Percentiles rank a stretch among this genome's conserved stretches.
phyloP scores from a whole-genome alignment of 2,113 vertebrate genomes.

The Alces alces region DNA sequence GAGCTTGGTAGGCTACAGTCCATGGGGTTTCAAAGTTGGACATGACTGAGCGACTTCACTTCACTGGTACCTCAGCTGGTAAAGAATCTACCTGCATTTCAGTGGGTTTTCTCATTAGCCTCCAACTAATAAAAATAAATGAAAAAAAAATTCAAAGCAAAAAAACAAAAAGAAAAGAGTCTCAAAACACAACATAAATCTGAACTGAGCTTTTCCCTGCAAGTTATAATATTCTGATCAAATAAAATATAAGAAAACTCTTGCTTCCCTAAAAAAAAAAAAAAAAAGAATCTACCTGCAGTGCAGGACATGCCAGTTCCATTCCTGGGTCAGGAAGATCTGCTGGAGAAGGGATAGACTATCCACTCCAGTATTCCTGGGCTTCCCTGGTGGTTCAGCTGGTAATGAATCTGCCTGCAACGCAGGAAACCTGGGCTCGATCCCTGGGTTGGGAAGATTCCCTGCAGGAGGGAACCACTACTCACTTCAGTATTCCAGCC shows the following conservation, averaged over 20 bases:
- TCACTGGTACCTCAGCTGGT: background rate
- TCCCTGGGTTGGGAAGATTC: background rate
- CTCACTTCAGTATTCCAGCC: background rate
- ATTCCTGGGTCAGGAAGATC: background rate
- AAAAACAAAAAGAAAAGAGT: background rate
- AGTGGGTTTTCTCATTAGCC: no score
- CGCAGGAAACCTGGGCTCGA: accelerated
- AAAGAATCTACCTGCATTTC: background rate
- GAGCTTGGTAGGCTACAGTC: background rate
- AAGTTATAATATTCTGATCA: background rate
- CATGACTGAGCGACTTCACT: background rate
- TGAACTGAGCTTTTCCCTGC: background rate
- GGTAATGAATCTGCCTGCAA: background rate
- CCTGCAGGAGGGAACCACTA: background rate
- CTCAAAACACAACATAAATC: background rate
- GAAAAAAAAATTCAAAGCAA: no score
- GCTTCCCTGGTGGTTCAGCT: background rate
- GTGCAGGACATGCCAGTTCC: accelerated
- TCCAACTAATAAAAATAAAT: no score
- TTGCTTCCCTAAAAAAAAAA: background rate
- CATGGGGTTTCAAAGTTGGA: background rate
- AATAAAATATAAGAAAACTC: background rate
- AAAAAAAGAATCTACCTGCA: background rate
- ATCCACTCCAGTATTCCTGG: background rate
- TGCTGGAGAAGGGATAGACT: background rate